Base-by-base conservation (phyloP, 2,797 vertebrate species). In the Hyperoplus immaculatus region DNA sequence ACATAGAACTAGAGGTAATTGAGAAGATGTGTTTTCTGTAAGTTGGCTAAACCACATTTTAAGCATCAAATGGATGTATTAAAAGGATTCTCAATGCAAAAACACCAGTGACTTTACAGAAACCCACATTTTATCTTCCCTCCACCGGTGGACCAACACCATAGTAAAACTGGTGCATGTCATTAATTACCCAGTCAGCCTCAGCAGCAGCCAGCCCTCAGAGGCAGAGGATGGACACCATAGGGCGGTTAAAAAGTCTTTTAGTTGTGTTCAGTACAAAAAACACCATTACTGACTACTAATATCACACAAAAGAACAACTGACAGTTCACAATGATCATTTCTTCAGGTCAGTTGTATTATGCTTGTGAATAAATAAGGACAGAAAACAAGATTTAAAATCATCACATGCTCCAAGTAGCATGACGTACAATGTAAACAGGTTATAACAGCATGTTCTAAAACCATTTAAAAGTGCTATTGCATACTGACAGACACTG, bases 71-170 rank as follows among this genome's bases (percentile, higher is more conserved):
- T 15, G 2, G 4, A 11, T 15, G 11, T 4, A 2, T 43, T 56
- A 13, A 58, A 51, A 39, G 56, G 4, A 41, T 13, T 11, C 14
- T n/a, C 6, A 55, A 57, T 72, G 5, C 5, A 55, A 61, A 69
- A 0, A 15, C 78, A 73, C 77, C 84, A 2, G 29, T 89, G 82
- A 69, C 49, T 36, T 58, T 29, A 56, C 7, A 78, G 57, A 75
- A 50, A 69, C 1, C 56, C 53, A 68, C 58, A 56, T 13, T 2
- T 7, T 1, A 39, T 14, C 2, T 14, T 9, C 74, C 87, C 86
- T 78, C 80, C 89, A 91, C 91, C 86, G n/a, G 84, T 90, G 87
- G 14, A 81, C 85, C 55, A 64, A 54, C 91, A 93, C 88, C 86
- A 5, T 0, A 2, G 0, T 8, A 7, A 71, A 6, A 57, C 55